Base-by-base conservation (phyloP, 2,888 invertebrate genomes). In the Hypselothyrea guttata region DNA sequence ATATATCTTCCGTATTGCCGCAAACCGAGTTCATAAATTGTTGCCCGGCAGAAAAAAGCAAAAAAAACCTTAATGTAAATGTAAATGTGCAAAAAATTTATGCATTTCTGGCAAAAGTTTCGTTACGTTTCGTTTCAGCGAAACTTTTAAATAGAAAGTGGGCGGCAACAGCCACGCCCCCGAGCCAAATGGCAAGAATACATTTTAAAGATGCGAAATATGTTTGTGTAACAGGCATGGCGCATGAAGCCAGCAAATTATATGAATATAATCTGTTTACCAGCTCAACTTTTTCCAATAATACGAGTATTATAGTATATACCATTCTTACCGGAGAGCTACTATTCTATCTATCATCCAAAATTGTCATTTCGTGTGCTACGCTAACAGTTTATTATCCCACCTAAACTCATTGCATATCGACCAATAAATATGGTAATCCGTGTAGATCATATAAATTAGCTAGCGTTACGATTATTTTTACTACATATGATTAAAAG, bases 21-120 rank as follows among this genome's bases (percentile, higher is more conserved):
- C 67, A 57, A n/a, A 57, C 44, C 51, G 55, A 77, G 76, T 77
- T 75, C 79, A 77, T 77, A 77, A 77, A 77, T 83, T 69, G 68
- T 68, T 15, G 38, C 52, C 13, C 51, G 33, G 37, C 58, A 33
- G 66, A 53, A 49, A 11, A 66, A 57, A 37, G 22, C 2, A 22
- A 5, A 22, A 22, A 22, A 22, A 22, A 22, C n/a, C n/a, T n/a
- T 37, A 30, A n/a, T 42, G 12, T 40, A 31, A 15, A 22, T 44
- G 51, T 40, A 40, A 64, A 47, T 64, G 71, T 65, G 59, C 55
- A 60, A 35, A 60, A 35, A 60, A 69, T 66, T 54, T 69, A 66
- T 66, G 56, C 60, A 71, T 71, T 69, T 51, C 40, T 70, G 58
- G 64, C 58, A 22, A 22, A 49, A 56, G 52, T 60, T 63, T 52